phyloP scores from a whole-genome alignment of 2,888 invertebrate species.

The Idaea straminata region DNA sequence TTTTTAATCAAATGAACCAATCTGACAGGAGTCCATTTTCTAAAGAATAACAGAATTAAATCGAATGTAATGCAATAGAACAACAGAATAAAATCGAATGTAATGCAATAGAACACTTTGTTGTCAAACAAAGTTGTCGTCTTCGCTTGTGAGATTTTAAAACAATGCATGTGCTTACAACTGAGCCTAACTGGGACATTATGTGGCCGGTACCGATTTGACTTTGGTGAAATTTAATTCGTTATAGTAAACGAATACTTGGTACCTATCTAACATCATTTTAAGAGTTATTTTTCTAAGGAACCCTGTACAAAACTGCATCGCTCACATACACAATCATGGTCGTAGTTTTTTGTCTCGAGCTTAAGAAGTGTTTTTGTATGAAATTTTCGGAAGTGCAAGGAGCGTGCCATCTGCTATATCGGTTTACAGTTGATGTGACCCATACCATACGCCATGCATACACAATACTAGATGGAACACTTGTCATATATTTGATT shows the following conservation, averaged over 20 bases:
- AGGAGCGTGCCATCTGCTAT: slow-evolving; percentile 69
- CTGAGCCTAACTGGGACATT: too few species aligned
- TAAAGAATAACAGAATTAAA: too few species aligned
- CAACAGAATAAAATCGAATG: too few species aligned
- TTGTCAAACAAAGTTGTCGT: too few species aligned
- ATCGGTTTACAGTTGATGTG: slow-evolving; percentile 49
- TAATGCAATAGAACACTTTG: too few species aligned
- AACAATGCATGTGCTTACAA: too few species aligned
- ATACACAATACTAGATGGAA: neutral
- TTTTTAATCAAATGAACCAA: too few species aligned
- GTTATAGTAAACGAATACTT: neutral
- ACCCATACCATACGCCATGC: slow-evolving; percentile 22
- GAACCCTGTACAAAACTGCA: slow-evolving; percentile 14
- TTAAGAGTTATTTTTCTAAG: slow-evolving; percentile 2
- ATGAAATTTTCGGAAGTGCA: slow-evolving; percentile 70
- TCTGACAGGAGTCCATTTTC: too few species aligned
- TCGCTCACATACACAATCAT: slow-evolving; percentile 15
- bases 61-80: too few species aligned
- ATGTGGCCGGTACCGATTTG: too few species aligned
- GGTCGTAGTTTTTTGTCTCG: slow-evolving; percentile 31
- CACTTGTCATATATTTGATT: slow-evolving; percentile 15
- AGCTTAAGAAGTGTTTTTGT: slow-evolving; percentile 45
- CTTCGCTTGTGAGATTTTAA: too few species aligned
- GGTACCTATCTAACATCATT: neutral
- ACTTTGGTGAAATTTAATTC: too few species aligned